Percentiles rank a stretch among this genome's conserved stretches.
Conservation (phyloP, 2,113 vertebrate genomes). For the Promerops cafer region DNA sequence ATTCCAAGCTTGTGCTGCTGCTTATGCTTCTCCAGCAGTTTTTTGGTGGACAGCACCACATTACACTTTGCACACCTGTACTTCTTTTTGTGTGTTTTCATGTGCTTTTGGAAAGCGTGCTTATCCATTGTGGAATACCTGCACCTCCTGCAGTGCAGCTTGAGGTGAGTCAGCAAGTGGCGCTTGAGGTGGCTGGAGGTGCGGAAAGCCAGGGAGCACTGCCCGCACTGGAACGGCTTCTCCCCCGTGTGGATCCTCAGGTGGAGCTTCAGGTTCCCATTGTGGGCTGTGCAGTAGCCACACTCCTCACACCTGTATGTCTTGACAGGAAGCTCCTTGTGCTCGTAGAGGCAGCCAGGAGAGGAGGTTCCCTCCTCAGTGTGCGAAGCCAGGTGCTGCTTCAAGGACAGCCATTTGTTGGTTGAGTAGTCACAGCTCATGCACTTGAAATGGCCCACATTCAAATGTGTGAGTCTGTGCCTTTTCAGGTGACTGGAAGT, state of each 20-base stretch:
- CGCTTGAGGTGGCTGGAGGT: conserved; percentile 55
- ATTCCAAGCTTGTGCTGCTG: background rate
- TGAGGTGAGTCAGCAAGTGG: conserved; percentile 13
- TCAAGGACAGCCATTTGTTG: conserved; percentile 31
- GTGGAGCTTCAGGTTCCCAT: conserved; percentile 24
- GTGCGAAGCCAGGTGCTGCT: conserved; percentile 2
- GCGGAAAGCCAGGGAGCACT: conserved; percentile 29
- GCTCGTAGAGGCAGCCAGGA: background rate
- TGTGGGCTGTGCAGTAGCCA: conserved; percentile 19
- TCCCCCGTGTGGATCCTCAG: conserved; percentile 43
- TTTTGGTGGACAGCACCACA: background rate
- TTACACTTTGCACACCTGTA: background rate
- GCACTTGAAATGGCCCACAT: background rate
- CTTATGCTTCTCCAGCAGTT: background rate
- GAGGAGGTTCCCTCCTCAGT: background rate
- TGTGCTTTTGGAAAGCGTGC: background rate
- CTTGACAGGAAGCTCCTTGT: background rate
- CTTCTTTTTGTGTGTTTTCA: background rate
- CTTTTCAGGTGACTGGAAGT: conserved; percentile 52
- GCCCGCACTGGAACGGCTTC: background rate
- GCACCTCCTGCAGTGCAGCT: background rate
- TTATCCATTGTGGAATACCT: background rate
- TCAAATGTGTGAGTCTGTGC: background rate
- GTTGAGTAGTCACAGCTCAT: conserved; percentile 1
- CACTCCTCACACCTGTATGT: conserved; percentile 14